These are phyloP conservation scores for Brachionus asplanchnoidis DNA, from an alignment of 1,140 invertebrate species.

Conservation along the genomic window DNA sequence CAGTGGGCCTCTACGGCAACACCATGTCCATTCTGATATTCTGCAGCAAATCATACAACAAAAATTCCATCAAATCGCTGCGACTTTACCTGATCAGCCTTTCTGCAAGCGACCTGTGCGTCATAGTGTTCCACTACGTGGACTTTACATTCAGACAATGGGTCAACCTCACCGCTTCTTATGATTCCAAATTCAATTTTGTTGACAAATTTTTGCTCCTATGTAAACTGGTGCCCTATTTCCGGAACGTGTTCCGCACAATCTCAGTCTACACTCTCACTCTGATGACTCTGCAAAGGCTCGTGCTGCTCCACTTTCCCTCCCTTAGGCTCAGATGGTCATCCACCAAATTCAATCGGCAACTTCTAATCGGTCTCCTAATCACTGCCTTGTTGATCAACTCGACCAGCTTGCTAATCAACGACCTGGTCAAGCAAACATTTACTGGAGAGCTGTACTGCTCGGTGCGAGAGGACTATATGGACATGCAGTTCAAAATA, in stretches of 20 bases:
- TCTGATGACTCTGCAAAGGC: slow-evolving; percentile 8
- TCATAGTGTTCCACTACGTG: slow-evolving; percentile 8
- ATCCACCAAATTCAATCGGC: neutral
- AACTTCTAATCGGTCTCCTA: neutral
- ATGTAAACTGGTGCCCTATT: slow-evolving; percentile 11
- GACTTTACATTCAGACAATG: slow-evolving; percentile 27
- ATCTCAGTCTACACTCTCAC: neutral
- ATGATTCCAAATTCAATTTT: slow-evolving; percentile 18
- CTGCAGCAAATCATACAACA: slow-evolving; percentile 15
- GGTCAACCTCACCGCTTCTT: slow-evolving; percentile 13
- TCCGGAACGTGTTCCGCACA: neutral
- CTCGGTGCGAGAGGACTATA: neutral
- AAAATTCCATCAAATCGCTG: slow-evolving; percentile 30
- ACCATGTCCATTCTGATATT: neutral
- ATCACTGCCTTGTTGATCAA: neutral
- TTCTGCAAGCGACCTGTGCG: neutral
- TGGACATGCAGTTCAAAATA: slow-evolving; percentile 9
- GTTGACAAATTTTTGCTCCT: slow-evolving; percentile 4
- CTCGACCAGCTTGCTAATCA: neutral
- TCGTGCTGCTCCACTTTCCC: neutral
- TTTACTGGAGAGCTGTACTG: neutral
- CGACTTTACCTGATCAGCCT: neutral
- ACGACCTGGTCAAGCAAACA: neutral
- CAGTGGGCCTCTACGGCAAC: neutral
- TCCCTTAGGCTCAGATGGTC: neutral